phyloP scores from a whole-genome alignment of 2,888 invertebrate genomes.

The Polydrusus cervinus region DNA sequence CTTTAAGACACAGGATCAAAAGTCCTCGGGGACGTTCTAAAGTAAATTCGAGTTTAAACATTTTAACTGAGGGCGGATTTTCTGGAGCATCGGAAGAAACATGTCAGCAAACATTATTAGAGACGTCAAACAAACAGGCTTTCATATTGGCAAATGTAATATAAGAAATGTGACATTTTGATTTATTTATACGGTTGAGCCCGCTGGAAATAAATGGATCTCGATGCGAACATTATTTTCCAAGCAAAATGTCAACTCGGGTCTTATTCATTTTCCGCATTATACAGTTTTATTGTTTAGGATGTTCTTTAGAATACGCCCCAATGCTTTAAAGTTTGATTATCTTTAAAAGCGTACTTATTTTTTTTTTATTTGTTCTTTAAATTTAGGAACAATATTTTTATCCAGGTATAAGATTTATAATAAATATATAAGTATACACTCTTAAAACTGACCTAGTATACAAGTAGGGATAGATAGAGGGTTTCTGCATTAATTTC shows the following conservation, averaged over 20 bases:
- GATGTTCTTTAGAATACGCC: conserved; percentile 17
- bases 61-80: conserved; percentile 67
- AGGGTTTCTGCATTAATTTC: too few relatives aligned
- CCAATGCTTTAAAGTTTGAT: conserved; percentile 10
- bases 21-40: conserved; percentile 58
- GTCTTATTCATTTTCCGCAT: conserved; percentile 56
- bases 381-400: not conserved
- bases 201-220: conserved; percentile 61
- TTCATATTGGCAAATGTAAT: conserved; percentile 66
- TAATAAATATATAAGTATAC: too few relatives aligned
- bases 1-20: conserved; percentile 46
- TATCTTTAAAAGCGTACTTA: conserved; percentile 7
- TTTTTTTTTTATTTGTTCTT: not conserved
- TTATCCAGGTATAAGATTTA: too few relatives aligned
- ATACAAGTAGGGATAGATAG: too few relatives aligned
- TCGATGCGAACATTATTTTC: conserved; percentile 59
- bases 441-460: too few relatives aligned
- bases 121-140: conserved; percentile 66
- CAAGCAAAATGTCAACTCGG: conserved; percentile 59
- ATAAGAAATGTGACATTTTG: conserved; percentile 68
- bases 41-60: conserved; percentile 70
- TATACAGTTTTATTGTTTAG: conserved; percentile 35
- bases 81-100: conserved; percentile 62
- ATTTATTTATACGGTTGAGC: conserved; percentile 65
- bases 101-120: conserved; percentile 69